Evolutionary conservation across 2,888 invertebrate genomes (phyloP).

Genomic region (Pemphredon lugubris): DNA sequence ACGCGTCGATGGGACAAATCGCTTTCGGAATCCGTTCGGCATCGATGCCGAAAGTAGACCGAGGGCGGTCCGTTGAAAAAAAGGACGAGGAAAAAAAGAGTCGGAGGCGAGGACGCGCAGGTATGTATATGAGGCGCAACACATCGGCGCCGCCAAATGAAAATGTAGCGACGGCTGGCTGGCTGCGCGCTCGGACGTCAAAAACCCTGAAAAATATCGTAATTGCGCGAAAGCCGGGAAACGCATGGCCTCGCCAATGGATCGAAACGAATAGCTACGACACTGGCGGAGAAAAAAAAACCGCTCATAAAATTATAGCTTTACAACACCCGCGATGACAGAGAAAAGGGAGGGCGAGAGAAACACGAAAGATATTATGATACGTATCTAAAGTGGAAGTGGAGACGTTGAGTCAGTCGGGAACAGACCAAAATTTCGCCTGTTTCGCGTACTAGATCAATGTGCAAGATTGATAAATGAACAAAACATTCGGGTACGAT

Average conservation of each 20-base stretch:
- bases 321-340: constrained; percentile 38
- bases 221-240: constrained; percentile 59
- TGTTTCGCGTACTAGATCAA: too few relatives aligned
- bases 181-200: constrained; percentile 43
- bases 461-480: too few relatives aligned
- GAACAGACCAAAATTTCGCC: too few relatives aligned
- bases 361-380: constrained; percentile 57
- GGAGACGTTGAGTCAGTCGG: too few relatives aligned
- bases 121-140: constrained; percentile 13
- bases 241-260: constrained; percentile 57
- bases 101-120: constrained; percentile 4
- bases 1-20: constrained; percentile 9
- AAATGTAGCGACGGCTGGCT: constrained; percentile 60
- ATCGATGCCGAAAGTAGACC: constrained; percentile 22
- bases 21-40: constrained; percentile 28
- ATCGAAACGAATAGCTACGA: constrained; percentile 44
- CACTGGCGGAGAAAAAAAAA: constrained; percentile 6
- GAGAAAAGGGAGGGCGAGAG: constrained; percentile 27
- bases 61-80: constrained; percentile 23
- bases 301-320: constrained; percentile 42
- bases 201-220: constrained; percentile 61
- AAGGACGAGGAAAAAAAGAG: constrained; percentile 15
- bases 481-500: too few relatives aligned
- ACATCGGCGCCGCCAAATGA: constrained; percentile 56
- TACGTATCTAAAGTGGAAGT: too few relatives aligned